These are phyloP conservation scores for Cheilinus undulatus DNA, from an alignment of 2,113 vertebrate genomes.

Conservation along the genomic window DNA sequence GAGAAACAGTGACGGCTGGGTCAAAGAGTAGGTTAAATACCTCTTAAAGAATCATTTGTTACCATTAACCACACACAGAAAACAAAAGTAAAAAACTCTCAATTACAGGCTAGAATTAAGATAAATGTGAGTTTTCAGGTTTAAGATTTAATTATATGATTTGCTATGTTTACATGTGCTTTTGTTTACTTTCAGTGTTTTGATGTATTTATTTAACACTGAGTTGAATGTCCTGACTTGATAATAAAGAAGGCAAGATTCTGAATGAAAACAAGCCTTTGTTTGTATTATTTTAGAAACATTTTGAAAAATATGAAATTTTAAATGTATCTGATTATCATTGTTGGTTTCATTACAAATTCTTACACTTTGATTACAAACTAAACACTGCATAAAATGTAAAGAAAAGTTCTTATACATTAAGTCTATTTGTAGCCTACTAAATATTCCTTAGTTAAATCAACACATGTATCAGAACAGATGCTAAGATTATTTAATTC, in stretches of 20 bases:
- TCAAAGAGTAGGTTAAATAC: conserved; percentile 59
- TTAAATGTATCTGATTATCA: background rate
- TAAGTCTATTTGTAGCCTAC: too few relatives aligned
- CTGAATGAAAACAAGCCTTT: background rate
- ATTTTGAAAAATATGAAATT: background rate
- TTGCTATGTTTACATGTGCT: background rate
- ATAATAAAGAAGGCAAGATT: conserved; percentile 17
- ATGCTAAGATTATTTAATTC: too few relatives aligned
- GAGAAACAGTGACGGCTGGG: conserved; percentile 34
- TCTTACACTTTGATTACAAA: background rate
- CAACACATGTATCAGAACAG: too few relatives aligned
- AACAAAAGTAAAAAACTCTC: conserved; percentile 7
- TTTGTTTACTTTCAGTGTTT: background rate
- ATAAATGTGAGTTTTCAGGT: background rate
- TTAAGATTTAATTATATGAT: background rate
- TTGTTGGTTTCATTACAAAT: background rate
- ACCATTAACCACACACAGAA: conserved; percentile 1
- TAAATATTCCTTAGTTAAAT: too few relatives aligned
- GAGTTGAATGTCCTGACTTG: background rate
- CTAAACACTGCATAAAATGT: too few relatives aligned
- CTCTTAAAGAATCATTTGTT: conserved; percentile 18
- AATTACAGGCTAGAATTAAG: background rate
- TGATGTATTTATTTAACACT: background rate
- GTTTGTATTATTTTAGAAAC: background rate
- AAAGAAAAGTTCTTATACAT: too few relatives aligned